phyloP scores from a whole-genome alignment of 1,140 invertebrate genomes.

The Diabrotica virgifera region DNA sequence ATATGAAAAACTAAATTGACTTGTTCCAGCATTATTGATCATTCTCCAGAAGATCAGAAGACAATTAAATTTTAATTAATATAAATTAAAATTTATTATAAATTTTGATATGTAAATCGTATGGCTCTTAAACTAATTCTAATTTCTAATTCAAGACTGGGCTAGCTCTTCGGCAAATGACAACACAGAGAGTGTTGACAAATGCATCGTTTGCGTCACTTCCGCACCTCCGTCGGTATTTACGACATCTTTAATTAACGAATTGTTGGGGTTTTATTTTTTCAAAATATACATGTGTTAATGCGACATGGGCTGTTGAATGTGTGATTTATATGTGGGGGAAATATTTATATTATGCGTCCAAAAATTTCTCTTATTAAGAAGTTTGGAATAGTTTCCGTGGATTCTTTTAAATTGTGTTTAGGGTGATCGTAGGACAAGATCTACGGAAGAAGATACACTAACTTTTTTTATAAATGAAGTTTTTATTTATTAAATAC shows the following conservation, averaged over 20 bases:
- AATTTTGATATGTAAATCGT: too few species aligned
- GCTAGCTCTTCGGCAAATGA: not conserved
- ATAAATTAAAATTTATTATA: too few species aligned
- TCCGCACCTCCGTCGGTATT: constrained; percentile 5
- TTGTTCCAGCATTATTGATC: too few species aligned
- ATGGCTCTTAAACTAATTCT: too few species aligned
- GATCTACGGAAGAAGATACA: too few species aligned
- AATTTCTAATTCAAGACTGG: not conserved
- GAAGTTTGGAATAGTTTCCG: not conserved
- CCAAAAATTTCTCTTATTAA: not conserved
- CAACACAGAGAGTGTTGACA: not conserved
- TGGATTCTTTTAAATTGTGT: too few species aligned
- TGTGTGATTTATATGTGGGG: not conserved
- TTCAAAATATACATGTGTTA: constrained; percentile 1
- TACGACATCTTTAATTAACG: constrained; percentile 11
- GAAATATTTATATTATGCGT: not conserved
- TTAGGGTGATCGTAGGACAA: too few species aligned
- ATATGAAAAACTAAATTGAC: too few species aligned
- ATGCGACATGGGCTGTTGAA: not conserved
- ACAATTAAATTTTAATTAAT: too few species aligned
- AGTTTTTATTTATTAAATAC: too few species aligned
- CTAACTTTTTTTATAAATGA: too few species aligned
- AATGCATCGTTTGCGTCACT: not conserved
- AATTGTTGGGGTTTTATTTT: constrained; percentile 7
- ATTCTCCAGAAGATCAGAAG: too few species aligned